Evolutionary conservation across 2,888 invertebrate species (phyloP).

Genomic region (Kryphioiulus occultus): DNA sequence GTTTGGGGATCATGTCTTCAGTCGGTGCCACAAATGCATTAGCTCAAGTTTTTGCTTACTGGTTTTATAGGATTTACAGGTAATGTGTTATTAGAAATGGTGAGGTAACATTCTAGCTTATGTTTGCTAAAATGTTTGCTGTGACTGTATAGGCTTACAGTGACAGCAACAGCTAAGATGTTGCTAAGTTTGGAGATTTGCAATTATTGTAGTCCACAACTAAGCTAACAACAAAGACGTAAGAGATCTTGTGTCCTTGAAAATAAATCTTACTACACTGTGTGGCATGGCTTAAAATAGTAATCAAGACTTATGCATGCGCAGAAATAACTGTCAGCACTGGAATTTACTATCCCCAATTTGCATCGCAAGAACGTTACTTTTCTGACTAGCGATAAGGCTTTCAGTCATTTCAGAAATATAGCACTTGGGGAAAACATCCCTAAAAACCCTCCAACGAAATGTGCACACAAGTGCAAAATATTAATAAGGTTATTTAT

Average conservation of each 20-base stretch:
- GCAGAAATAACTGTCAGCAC: not conserved
- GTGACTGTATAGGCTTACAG: not conserved
- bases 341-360: not conserved
- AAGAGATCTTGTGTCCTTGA: not conserved
- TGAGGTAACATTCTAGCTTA: too few relatives aligned
- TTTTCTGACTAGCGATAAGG: not conserved
- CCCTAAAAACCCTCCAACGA: not conserved
- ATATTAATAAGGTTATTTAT: conserved; percentile 20
- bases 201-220: too few relatives aligned
- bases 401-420: not conserved
- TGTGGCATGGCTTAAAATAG: not conserved
- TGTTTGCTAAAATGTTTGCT: too few relatives aligned
- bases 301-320: not conserved
- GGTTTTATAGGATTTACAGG: too few relatives aligned
- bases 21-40: too few relatives aligned
- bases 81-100: too few relatives aligned
- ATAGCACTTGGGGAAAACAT: not conserved
- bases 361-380: not conserved
- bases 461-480: not conserved
- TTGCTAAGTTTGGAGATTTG: too few relatives aligned
- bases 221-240: too few relatives aligned
- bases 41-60: too few relatives aligned
- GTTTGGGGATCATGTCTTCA: too few relatives aligned
- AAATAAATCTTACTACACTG: not conserved
- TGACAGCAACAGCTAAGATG: not conserved